Base-by-base conservation (phyloP, 2,113 vertebrate genomes). In the Platysteira castanea region DNA sequence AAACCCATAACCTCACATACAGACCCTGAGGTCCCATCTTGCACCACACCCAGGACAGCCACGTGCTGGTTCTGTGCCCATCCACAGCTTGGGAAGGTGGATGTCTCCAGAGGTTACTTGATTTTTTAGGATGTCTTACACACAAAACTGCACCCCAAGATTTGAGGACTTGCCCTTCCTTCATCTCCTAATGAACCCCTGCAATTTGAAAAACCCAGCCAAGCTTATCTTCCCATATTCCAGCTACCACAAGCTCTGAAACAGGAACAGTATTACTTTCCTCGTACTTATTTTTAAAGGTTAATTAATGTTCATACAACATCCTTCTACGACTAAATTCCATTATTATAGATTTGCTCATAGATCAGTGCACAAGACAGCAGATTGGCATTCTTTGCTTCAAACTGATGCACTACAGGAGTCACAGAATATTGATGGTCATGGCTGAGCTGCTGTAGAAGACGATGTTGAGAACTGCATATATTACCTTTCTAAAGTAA, bases 221-320 rank as follows among this genome's bases (percentile, higher is more conserved):
- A 53, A 15, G 44, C 49, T 74, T 44, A 71, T 44, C 76, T 59
- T 84, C 33, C 15, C 54, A 4, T 8, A 42, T 33, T 77, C 64
- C 44, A n/a, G 46, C 59, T 91, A 85, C 4, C 47, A 18, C 35
- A 78, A 49, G 53, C 56, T 73, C 41, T 42, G 50, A 73, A 88
- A 46, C 0, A 1, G 63, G 27, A 90, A 39, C 69, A 67, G 1
- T 19, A 46, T 42, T 64, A 46, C 37, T 60, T 84, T 31, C 47
- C 52, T 57, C 33, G 14, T 46, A 37, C 33, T 53, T 60, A 76
- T 68, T 89, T 84, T 86, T 94, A 96, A 97, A 96, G 94, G 93
- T 96, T 95, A 96, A 96, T 96, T 90, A 94, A 88, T 87, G 60
- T 90, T 94, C 87, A 61, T 64, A 42, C 47, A 78, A 82, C 69